These are phyloP conservation scores for Hoplias malabaricus DNA, from an alignment of 2,113 vertebrate genomes.

Conservation along the genomic window DNA sequence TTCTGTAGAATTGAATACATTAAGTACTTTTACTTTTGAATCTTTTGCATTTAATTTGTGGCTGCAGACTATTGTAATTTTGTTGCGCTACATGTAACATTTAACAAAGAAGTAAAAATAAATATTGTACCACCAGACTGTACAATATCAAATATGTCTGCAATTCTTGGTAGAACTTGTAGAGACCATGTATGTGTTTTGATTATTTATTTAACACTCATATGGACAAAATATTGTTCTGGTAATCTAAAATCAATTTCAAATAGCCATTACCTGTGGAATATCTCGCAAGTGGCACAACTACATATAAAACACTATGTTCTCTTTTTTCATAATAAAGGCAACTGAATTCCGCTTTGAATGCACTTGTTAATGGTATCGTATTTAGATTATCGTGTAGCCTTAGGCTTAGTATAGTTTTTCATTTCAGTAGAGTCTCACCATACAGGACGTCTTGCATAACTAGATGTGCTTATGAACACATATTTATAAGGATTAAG, in stretches of 20 bases:
- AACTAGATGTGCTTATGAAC: neutral
- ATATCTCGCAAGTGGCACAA: slow-evolving; percentile 57
- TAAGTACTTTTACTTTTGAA: slow-evolving; percentile 86
- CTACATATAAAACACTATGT: slow-evolving; percentile 68
- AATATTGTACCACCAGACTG: slow-evolving; percentile 97
- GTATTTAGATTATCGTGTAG: slow-evolving; percentile 32
- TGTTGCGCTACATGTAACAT: slow-evolving; percentile 97
- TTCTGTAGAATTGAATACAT: slow-evolving; percentile 88
- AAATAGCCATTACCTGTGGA: slow-evolving; percentile 59
- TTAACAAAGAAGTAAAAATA: slow-evolving; percentile 91
- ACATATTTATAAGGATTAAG: neutral
- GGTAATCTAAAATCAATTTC: slow-evolving; percentile 58
- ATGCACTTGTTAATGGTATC: slow-evolving; percentile 41
- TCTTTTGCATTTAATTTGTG: slow-evolving; percentile 90
- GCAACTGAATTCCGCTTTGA: slow-evolving; percentile 60
- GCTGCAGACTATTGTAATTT: slow-evolving; percentile 93
- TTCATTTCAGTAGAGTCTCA: neutral
- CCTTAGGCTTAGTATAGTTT: neutral
- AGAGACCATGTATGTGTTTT: slow-evolving; percentile 55
- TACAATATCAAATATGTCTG: slow-evolving; percentile 86
- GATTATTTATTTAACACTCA: slow-evolving; percentile 69
- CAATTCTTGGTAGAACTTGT: slow-evolving; percentile 75
- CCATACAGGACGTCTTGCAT: neutral
- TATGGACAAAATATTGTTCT: slow-evolving; percentile 57
- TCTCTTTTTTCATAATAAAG: slow-evolving; percentile 74